Percentiles rank a stretch among this genome's conserved stretches.
Conservation (phyloP, 2,113 vertebrate genomes). For the Gymnogyps californianus region DNA sequence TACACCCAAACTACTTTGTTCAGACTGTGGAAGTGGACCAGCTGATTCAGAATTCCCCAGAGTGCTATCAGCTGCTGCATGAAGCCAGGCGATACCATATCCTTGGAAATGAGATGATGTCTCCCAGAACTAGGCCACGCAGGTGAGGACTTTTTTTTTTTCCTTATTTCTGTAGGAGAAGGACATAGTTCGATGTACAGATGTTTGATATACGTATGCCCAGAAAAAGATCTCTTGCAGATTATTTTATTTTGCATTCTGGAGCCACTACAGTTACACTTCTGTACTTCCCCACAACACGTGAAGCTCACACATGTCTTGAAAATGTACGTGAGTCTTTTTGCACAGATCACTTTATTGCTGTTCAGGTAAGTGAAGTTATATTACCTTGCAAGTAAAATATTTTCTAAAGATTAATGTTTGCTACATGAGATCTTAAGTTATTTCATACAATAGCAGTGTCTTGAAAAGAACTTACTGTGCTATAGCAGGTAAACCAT, state of each 20-base stretch:
- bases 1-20: conserved; percentile 98
- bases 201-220: neutral
- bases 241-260: neutral
- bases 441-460: neutral
- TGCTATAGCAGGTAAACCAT: neutral
- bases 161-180: neutral
- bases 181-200: fast-evolving
- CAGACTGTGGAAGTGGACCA: conserved; percentile 97
- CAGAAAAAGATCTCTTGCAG: neutral
- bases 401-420: neutral
- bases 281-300: neutral
- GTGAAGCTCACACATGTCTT: neutral
- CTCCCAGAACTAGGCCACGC: conserved; percentile 92
- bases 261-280: neutral
- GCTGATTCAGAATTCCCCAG: conserved; percentile 92
- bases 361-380: neutral
- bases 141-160: conserved; percentile 75
- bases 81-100: conserved; percentile 96
- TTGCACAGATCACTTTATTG: neutral
- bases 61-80: conserved; percentile 95
- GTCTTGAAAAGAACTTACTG: neutral
- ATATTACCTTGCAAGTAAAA: neutral
- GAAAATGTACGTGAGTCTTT: neutral
- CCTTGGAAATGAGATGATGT: conserved; percentile 99
- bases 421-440: neutral